Conservation (phyloP, 1,140 invertebrate genomes). For the Lepidurus couesii region DNA sequence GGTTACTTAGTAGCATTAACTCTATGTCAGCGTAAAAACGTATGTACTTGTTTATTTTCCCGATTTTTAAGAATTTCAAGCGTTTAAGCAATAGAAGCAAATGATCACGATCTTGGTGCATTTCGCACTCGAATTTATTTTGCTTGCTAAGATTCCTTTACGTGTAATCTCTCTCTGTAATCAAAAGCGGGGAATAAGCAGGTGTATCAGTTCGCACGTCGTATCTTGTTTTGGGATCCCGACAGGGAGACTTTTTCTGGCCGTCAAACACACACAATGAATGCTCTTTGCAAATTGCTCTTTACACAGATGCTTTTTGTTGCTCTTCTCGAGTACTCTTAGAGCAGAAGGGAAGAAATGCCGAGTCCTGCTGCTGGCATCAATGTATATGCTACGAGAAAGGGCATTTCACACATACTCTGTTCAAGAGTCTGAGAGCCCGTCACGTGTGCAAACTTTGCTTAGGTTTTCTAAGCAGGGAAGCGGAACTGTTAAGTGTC, state of each 20-base stretch:
- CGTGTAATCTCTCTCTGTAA: too few relatives aligned
- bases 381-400: not conserved
- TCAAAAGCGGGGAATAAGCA: not conserved
- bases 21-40: too few relatives aligned
- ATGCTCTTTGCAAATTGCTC: not conserved
- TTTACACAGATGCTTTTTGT: not conserved
- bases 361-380: not conserved
- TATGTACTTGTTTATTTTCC: too few relatives aligned
- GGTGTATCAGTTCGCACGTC: not conserved
- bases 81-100: too few relatives aligned
- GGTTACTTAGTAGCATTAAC: too few relatives aligned
- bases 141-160: too few relatives aligned
- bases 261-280: not conserved
- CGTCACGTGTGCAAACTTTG: slow-evolving; percentile 13
- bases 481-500: not conserved
- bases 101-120: too few relatives aligned
- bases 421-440: slow-evolving; percentile 13
- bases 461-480: not conserved
- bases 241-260: not conserved
- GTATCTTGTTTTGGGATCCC: not conserved
- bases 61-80: too few relatives aligned
- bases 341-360: not conserved
- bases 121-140: too few relatives aligned
- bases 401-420: not conserved
- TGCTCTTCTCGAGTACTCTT: not conserved